Conservation (phyloP, 2,888 invertebrate genomes). For the Trachelus stipa region DNA sequence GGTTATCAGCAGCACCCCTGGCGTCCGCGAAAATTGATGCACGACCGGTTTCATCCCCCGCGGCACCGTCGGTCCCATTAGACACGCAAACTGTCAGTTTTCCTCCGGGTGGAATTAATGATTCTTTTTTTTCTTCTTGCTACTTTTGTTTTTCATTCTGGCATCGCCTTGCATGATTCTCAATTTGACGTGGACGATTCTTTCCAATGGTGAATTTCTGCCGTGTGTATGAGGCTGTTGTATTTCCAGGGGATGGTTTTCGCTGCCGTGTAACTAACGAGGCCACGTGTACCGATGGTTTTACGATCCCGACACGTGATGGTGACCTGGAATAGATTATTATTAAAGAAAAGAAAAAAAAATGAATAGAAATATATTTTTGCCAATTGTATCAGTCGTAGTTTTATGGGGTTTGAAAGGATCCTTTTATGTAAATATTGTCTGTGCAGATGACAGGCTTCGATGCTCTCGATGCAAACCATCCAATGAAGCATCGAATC, state of each 20-base stretch:
- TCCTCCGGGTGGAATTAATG: not conserved
- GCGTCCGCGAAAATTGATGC: slow-evolving; percentile 40
- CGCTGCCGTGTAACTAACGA: not conserved
- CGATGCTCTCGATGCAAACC: slow-evolving; percentile 48
- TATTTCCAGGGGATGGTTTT: not conserved
- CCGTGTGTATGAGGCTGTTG: not conserved
- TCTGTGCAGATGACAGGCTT: not conserved
- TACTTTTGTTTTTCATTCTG: slow-evolving; percentile 5
- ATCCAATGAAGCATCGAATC: slow-evolving; percentile 57
- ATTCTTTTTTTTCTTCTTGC: slow-evolving; percentile 16
- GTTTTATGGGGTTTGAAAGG: not conserved
- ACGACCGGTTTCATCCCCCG: slow-evolving; percentile 16
- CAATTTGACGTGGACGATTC: not conserved
- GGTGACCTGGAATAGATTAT: not conserved
- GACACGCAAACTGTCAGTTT: slow-evolving; percentile 35
- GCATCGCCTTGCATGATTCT: slow-evolving; percentile 9
- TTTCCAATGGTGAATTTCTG: not conserved
- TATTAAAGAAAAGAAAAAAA: not conserved
- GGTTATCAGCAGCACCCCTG: slow-evolving; percentile 43
- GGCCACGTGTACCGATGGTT: not conserved
- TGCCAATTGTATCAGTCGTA: not conserved
- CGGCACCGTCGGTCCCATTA: slow-evolving; percentile 1
- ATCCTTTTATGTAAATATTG: not conserved
- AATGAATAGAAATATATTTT: not conserved
- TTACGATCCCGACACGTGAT: not conserved